Evolutionary conservation across 2,113 vertebrate genomes (phyloP), one percentile per base, ranked within the genome.

Genomic region (Tychaedon coryphoeus): DNA sequence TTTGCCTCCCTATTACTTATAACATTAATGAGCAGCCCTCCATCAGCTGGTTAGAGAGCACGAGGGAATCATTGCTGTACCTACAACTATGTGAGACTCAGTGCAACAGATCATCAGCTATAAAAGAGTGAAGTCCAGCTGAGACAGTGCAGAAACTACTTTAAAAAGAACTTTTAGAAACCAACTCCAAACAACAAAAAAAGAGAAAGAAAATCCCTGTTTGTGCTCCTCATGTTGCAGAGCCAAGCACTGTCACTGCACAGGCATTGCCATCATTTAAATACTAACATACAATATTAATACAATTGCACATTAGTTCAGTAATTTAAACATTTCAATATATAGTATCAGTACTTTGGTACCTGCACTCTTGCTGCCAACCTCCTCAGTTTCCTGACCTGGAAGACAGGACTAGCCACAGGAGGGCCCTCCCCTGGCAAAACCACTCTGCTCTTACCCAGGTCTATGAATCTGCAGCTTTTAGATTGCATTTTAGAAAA

Each of bases 261-360:
- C 38, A 45, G 1, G 3, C 19, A 34, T 8, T 3, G 1, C 18
- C 24, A 54, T 6, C 8, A 23, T 3, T 1, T 0, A n/a, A 78
- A 40, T 2, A 54, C 6, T 60, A 45, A 54, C 2, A 0, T 29
- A 0, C 18, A 62, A 22, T 2, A n/a, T 4, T 28, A 19, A 42
- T 25, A 26, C 38, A 56, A 42, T 6, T 58, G 10, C 15, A 22
- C 1, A 4, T 20, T 7, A 10, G 6, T 22, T 29, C 1, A 67
- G 12, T 2, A 8, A 75, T n/a, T 60, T 33, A 31, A 79, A 26
- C 4, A 11, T 38, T 29, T 64, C 34, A 51, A 7, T 18, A 33
- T 6, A 8, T 1, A 60, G 20, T 0, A 0, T 5, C 43, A 1
- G 12, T 10, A 34, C 14, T 36, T 24, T 3, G 9, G 5, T 14